Conservation (phyloP, 2,888 invertebrate genomes). For the Macropis europaea region DNA sequence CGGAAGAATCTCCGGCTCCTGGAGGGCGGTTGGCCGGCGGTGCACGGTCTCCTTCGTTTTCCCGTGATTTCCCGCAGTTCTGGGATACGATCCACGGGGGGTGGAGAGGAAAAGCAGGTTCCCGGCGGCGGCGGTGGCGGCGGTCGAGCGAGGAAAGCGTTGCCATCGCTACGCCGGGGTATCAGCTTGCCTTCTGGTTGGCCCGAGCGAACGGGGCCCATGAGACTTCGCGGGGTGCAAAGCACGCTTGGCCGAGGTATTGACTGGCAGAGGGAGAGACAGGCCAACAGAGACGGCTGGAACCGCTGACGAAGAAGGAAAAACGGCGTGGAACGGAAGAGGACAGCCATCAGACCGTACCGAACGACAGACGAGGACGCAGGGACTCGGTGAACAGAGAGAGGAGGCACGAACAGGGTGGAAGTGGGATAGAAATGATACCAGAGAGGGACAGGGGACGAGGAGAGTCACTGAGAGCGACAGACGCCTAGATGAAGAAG, state of each 20-base stretch:
- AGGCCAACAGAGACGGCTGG: not conserved
- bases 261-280: constrained; percentile 40
- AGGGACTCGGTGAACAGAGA: too few species aligned
- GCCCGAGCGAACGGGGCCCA: constrained; percentile 62
- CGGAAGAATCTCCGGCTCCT: constrained; percentile 6
- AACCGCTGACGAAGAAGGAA: not conserved
- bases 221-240: constrained; percentile 48
- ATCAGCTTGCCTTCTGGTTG: constrained; percentile 78
- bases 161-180: constrained; percentile 79
- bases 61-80: constrained; percentile 14
- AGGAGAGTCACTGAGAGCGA: constrained; percentile 1
- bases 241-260: constrained; percentile 45
- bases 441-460: not conserved
- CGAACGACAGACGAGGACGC: too few species aligned
- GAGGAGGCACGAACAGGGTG: not conserved
- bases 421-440: not conserved
- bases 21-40: constrained; percentile 11
- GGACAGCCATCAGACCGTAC: too few species aligned
- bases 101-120: not conserved
- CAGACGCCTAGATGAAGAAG: not conserved
- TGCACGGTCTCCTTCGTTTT: constrained; percentile 6
- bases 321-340: constrained; percentile 1
- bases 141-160: constrained; percentile 65
- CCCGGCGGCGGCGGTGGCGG: constrained; percentile 20
- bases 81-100: not conserved